Conservation (phyloP, 2,113 vertebrate species). For the Cervus canadensis region DNA sequence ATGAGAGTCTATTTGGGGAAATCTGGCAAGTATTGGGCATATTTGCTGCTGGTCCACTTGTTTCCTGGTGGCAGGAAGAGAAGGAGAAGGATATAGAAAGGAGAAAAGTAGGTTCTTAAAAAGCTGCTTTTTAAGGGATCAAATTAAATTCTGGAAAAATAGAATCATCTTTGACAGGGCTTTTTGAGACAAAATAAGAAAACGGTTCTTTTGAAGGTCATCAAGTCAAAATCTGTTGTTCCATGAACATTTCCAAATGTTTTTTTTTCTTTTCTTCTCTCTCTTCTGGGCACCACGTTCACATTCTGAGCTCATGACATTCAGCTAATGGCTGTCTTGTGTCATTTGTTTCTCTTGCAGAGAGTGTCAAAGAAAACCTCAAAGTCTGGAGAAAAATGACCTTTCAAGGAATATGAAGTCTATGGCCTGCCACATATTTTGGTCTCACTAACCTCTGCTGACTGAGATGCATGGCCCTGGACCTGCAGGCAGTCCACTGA, state of each 20-base stretch:
- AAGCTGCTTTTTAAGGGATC: not conserved
- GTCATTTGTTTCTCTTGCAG: slow-evolving; percentile 56
- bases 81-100: not conserved
- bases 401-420: accelerated
- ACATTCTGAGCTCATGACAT: not conserved
- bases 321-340: not conserved
- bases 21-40: not conserved
- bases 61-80: not conserved
- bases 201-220: not conserved
- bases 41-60: not conserved
- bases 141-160: not conserved
- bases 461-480: not conserved
- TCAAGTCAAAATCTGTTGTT: not conserved
- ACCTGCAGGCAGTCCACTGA: not conserved
- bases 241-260: not conserved
- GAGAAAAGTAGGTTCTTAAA: not conserved
- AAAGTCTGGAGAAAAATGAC: not conserved
- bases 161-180: not conserved
- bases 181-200: not conserved
- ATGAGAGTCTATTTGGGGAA: not conserved
- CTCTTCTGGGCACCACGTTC: not conserved
- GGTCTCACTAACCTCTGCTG: not conserved
- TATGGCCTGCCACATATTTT: not conserved
- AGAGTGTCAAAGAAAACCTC: not conserved
- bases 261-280: not conserved